phyloP scores from a whole-genome alignment of 1,140 invertebrate genomes.

The Pseudomyrmex dendroicus region DNA sequence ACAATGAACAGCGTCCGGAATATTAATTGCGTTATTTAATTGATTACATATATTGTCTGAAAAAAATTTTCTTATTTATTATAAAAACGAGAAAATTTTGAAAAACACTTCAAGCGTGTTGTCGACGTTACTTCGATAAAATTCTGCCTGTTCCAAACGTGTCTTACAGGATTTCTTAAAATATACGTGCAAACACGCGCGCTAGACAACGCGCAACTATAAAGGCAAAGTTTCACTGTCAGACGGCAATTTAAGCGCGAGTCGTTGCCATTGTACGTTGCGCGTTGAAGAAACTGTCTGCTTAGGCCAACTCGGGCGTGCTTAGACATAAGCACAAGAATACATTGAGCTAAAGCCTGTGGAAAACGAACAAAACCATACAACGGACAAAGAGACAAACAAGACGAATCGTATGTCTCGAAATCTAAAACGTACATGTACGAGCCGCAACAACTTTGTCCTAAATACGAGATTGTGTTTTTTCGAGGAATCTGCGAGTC shows the following conservation, averaged over 20 bases:
- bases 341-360: slow-evolving; percentile 4
- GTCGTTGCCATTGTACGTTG: slow-evolving; percentile 71
- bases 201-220: not conserved
- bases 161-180: not conserved
- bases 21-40: not conserved
- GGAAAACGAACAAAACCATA: not conserved
- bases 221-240: slow-evolving; percentile 70
- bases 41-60: not conserved
- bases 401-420: slow-evolving; percentile 42
- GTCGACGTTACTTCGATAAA: not conserved
- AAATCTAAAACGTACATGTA: slow-evolving; percentile 24
- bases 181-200: slow-evolving; percentile 58
- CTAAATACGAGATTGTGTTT: slow-evolving; percentile 36
- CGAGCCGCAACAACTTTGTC: not conserved
- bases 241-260: slow-evolving; percentile 72
- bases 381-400: slow-evolving; percentile 34
- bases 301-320: slow-evolving; percentile 39
- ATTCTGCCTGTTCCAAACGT: not conserved
- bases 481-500: not conserved
- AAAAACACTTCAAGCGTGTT: no score
- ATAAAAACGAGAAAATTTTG: not conserved
- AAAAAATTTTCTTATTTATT: not conserved
- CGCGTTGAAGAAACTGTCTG: slow-evolving; percentile 62
- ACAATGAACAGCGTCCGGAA: not conserved
- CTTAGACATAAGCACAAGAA: slow-evolving; percentile 46